phyloP scores from a whole-genome alignment of 2,888 invertebrate genomes.

The Dichetophora obliterata region DNA sequence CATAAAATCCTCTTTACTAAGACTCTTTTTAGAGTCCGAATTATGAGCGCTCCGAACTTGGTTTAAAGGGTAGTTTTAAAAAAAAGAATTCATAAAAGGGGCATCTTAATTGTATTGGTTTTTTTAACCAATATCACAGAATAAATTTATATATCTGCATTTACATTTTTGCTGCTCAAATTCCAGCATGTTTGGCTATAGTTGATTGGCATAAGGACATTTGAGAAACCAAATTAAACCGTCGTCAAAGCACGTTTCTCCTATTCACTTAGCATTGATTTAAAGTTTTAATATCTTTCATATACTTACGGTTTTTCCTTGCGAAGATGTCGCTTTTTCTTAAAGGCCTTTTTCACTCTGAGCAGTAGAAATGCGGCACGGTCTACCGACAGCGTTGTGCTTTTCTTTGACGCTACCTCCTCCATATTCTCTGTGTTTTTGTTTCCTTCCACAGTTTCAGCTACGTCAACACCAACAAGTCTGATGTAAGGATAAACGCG shows the following conservation, averaged over 20 bases:
- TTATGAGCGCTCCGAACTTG: too few relatives aligned
- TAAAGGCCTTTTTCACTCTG: constrained; percentile 89
- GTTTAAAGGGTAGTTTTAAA: too few relatives aligned
- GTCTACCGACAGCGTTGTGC: constrained; percentile 82
- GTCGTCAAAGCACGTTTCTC: not conserved
- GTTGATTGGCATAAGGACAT: not conserved
- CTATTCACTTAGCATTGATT: not conserved
- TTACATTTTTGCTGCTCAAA: not conserved
- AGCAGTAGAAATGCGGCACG: constrained; percentile 89
- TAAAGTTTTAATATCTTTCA: not conserved
- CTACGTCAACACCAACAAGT: not conserved
- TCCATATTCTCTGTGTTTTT: constrained; percentile 55
- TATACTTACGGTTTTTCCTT: constrained; percentile 86
- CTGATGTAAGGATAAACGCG: not conserved
- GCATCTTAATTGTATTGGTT: too few relatives aligned
- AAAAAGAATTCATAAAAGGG: too few relatives aligned
- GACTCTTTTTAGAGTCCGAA: too few relatives aligned
- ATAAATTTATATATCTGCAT: not conserved
- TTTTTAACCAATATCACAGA: too few relatives aligned
- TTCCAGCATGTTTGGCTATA: not conserved
- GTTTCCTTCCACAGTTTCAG: not conserved
- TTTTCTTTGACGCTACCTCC: constrained; percentile 62
- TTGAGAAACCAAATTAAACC: not conserved
- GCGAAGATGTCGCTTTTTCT: constrained; percentile 88
- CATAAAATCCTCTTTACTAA: too few relatives aligned